These are phyloP conservation scores for Rhopalosiphum maidis DNA, from an alignment of 1,140 invertebrate genomes.

Conservation along the genomic window DNA sequence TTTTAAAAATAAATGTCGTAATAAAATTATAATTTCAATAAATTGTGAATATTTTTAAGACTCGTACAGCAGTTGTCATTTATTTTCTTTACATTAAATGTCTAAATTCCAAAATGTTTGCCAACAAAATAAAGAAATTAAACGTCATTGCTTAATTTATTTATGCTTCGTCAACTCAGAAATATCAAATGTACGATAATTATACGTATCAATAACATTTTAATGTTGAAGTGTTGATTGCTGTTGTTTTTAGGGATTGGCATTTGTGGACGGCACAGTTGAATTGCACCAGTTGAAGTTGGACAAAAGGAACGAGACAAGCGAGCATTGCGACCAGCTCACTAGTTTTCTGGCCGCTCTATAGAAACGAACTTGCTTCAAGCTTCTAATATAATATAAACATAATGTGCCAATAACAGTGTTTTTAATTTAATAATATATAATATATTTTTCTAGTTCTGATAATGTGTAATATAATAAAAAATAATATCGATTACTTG, in stretches of 20 bases:
- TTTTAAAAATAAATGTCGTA: background rate
- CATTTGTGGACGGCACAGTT: background rate
- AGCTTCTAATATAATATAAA: background rate
- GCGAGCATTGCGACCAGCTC: background rate
- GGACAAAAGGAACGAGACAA: background rate
- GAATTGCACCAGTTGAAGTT: constrained; percentile 14
- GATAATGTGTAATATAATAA: constrained; percentile 1
- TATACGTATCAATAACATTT: background rate
- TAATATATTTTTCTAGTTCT: constrained; percentile 21
- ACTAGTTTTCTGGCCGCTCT: background rate
- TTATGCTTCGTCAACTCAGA: background rate
- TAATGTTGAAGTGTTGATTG: background rate
- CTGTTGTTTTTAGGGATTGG: background rate
- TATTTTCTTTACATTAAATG: too few relatives aligned
- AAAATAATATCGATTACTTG: constrained; percentile 22
- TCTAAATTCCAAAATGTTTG: too few relatives aligned
- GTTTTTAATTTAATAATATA: background rate
- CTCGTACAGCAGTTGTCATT: too few relatives aligned
- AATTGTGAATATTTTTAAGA: background rate
- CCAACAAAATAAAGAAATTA: too few relatives aligned
- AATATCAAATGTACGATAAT: background rate
- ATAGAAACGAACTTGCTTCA: background rate
- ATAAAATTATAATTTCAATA: background rate
- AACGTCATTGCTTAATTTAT: too few relatives aligned
- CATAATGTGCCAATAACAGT: constrained; percentile 19